Evolutionary conservation across 1,140 invertebrate genomes (phyloP).

Genomic region (Drosophila leontia): DNA sequence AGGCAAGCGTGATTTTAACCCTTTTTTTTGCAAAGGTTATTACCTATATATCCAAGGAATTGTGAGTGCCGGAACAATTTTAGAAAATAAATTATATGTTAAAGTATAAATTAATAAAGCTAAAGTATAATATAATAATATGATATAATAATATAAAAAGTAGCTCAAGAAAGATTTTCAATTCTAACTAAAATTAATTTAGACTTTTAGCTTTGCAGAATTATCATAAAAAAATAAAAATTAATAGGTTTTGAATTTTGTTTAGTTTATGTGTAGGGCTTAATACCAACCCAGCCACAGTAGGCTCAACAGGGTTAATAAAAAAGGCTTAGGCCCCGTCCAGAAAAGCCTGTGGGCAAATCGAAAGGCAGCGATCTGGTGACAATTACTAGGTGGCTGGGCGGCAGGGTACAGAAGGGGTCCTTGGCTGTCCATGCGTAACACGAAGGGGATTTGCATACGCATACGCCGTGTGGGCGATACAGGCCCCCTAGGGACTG

Average conservation of each 20-base stretch:
- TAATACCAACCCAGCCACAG: neutral
- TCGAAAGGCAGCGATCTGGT: conserved; percentile 60
- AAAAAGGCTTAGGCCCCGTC: conserved; percentile 19
- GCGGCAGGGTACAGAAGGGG: conserved; percentile 8
- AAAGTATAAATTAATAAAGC: too few relatives aligned
- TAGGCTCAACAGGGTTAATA: conserved; percentile 7
- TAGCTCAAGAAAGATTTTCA: too few relatives aligned
- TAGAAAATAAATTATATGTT: too few relatives aligned
- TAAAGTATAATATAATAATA: too few relatives aligned
- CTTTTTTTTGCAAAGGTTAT: neutral
- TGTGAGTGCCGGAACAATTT: neutral
- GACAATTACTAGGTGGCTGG: conserved; percentile 45
- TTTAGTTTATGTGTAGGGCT: too few relatives aligned
- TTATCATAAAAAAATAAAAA: too few relatives aligned
- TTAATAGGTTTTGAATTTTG: too few relatives aligned
- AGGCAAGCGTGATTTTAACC: conserved; percentile 45
- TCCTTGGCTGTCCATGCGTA: conserved; percentile 50
- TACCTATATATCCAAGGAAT: neutral
- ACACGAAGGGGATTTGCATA: conserved; percentile 66
- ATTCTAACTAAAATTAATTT: too few relatives aligned
- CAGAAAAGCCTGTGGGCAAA: conserved; percentile 33
- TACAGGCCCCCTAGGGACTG: neutral
- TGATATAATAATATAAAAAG: too few relatives aligned
- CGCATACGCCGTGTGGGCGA: conserved; percentile 53
- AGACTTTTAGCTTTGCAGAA: too few relatives aligned